Evolutionary conservation across 2,888 invertebrate genomes (phyloP), one percentile per base, ranked within the genome.

Genomic region (Euzetes globulus): DNA sequence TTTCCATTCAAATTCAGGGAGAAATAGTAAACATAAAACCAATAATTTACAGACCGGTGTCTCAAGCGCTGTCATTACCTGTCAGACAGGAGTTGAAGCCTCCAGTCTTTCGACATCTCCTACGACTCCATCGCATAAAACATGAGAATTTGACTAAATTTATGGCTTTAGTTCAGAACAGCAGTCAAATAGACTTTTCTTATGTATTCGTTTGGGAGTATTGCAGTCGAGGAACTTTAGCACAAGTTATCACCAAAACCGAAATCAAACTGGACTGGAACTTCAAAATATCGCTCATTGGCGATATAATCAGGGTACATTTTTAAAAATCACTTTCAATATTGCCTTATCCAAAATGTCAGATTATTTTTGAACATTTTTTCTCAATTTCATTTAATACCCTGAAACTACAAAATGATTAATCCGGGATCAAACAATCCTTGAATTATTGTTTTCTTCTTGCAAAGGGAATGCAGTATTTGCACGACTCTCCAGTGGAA

Each of bases 211-310:
- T 94, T 75, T 91, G 88, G 81, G 94, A 94, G 81, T 90, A 90
- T 82, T 92, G 94, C 83, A 89, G 90, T 72, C 87, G 95, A 77
- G 94, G 94, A 70, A 94, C 94, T 63, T 84, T 93, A 78, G 90
- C 92, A 84, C 92, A 93, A 82, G 91, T 94, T 73, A 87, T 94
- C 71, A 88, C 90, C 80, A 91, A 92, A 83, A 91, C 92, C 81
- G 93, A 92, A 83, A 92, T 94, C 82, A 91, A 91, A 83, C 86
- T 94, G 80, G 96, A 97, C 85, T 95, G 95, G 94, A 92, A 93
- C 74, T 96, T 96, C 85, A 90, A 94, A 75, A 86, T 95, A 75
- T 95, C 95, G 55, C 86, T 97, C 78, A 87, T 96, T 71, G 94
- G 94, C 13, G 96, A 96, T 85, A 86, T 96, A 11, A 47, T 70